A percentile compares a stretch with the other conserved stretches of the same genome.
Evolutionary conservation across 2,113 vertebrate species (phyloP).

Genomic region (Mohoua ochrocephala): DNA sequence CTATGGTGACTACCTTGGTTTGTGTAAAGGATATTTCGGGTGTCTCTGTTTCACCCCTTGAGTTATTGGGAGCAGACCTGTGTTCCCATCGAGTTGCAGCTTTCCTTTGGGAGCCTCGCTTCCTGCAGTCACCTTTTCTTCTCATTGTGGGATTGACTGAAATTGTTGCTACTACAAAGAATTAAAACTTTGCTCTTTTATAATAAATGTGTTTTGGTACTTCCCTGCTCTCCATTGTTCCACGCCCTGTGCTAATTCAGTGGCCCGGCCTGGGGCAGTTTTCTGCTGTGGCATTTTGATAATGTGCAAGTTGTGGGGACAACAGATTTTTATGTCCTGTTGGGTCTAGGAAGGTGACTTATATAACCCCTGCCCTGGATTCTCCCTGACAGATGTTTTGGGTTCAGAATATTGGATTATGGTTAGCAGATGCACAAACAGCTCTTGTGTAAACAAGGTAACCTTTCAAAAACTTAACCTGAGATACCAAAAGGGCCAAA

Average conservation of each 20-base stretch:
- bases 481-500: not conserved
- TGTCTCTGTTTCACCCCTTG: not conserved
- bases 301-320: not conserved
- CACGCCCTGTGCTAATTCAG: not conserved
- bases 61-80: not conserved
- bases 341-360: not conserved
- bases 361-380: not conserved
- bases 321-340: not conserved
- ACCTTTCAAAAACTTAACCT: not conserved
- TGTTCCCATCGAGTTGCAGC: not conserved
- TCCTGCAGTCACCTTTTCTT: not conserved
- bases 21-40: not conserved
- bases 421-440: not conserved
- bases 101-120: not conserved
- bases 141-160: not conserved
- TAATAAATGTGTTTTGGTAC: not conserved
- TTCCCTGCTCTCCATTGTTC: not conserved
- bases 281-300: not conserved
- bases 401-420: not conserved
- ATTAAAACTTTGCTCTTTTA: not conserved
- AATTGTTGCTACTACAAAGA: not conserved
- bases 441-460: not conserved
- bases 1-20: not conserved
- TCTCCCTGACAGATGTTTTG: not conserved
- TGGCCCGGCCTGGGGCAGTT: not conserved